Evolutionary conservation across 2,888 invertebrate genomes (phyloP), one percentile per base, ranked within the genome.

Genomic region (Molorchus minor): DNA sequence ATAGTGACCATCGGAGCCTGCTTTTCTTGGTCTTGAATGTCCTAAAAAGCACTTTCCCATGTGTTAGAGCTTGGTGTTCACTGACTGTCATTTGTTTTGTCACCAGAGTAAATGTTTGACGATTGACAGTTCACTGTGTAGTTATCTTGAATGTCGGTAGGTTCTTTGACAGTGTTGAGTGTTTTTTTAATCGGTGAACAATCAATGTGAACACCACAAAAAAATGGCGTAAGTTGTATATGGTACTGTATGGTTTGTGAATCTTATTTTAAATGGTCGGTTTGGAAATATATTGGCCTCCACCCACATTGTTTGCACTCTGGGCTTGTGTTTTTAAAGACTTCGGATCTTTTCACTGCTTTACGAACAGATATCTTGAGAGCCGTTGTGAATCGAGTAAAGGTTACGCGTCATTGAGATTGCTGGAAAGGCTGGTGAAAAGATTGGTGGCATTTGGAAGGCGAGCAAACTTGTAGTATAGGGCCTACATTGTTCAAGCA

Each of bases 261-360:
- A 51, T 21, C 35, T 13, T 25, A 52, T 43, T 25, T 49, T 64
- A 57, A n/a, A n/a, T 64, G 67, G 66, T 69, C 66, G 60, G 61
- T 79, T 36, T 38, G 19, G 33, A 36, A 52, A 33, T 78, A 76
- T 75, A 86, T 87, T 88, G 88, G 90, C 89, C 88, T 89, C 89
- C 89, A 90, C 85, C 88, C 91, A 90, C 90, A 90, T 91, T 91
- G 91, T 91, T 90, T 91, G 90, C 90, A 90, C 90, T 89, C 88
- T 63, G 82, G 83, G 79, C 77, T 64, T 64, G 60, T 68, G 55
- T 49, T 30, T 57, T 17, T 51, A 49, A 51, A 51, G 30, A 38
- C 29, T 33, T 44, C 43, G 44, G n/a, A 56, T 62, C 56, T 61
- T 29, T 55, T 62, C 56, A 53, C 33, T 59, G 57, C 54, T 57